Base-by-base conservation (phyloP, 2,888 invertebrate genomes). In the Helobdella robusta region DNA sequence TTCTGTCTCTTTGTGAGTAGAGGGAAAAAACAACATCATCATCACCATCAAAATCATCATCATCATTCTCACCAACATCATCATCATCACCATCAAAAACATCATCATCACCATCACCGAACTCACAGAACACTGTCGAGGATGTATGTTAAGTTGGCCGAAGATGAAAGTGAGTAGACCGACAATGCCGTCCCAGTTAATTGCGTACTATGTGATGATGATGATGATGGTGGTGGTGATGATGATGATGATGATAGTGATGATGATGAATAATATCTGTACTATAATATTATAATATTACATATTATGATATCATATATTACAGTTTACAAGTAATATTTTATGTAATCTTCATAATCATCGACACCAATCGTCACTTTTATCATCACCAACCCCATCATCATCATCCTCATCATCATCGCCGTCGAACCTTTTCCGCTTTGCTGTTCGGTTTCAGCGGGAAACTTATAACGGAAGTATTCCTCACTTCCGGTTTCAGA, bases 111-210 rank as follows among this genome's bases (percentile, higher is more conserved):
- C 25, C 35, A 30, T 59, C 15, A 30, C n/a, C 2, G 23, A 25
- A 71, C 75, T 70, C 74, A 81, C 82, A 75, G 81, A 77, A 73
- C 81, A 82, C 50, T 80, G 75, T 64, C 74, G 73, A 15, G 82
- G 81, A 62, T 82, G 76, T 30, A 83, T 74, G 52, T 79, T 77
- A 54, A 84, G 74, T 35, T 83, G 81, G 36, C 73, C 73, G 73
- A 83, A 82, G n/a, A 83, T 79, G 71, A 83, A 81, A 54, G 75
- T 74, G 65, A 84, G 76, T 36, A 83, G 75, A 25, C 80, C 81
- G 61, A 77, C 75, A 68, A 84, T 75, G 8, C 82, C 70, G 5
- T 74, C 72, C 72, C 75, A 73, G 61, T 78, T 76, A 40, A 78
- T 72, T 60, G 75, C 73, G 66, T 76, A 77, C 78, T 78, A 73